A percentile compares a stretch with the other conserved stretches of the same genome.
These are phyloP conservation scores for Leucosticte australis DNA, from an alignment of 2,113 vertebrate species.

Conservation along the genomic window DNA sequence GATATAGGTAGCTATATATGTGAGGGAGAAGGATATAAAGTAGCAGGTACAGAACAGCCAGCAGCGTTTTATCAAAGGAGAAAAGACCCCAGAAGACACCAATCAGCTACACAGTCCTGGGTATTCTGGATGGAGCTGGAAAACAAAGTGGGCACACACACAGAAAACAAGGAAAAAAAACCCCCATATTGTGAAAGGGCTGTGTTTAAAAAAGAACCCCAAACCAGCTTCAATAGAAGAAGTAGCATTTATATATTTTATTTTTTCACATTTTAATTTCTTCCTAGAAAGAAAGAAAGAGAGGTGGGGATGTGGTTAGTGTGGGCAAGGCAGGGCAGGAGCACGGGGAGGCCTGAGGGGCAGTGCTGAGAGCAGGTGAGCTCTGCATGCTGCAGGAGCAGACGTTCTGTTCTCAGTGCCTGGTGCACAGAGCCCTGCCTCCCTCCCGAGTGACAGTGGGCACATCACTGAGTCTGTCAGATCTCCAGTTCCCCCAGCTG, in stretches of 20 bases:
- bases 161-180: not conserved
- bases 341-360: not conserved
- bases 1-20: conserved; percentile 67
- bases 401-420: not conserved
- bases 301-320: not conserved
- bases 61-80: conserved; percentile 69
- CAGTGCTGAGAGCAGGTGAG: not conserved
- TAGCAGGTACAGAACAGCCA: conserved; percentile 58
- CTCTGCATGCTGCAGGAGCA: not conserved
- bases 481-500: not conserved
- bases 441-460: not conserved
- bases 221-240: not conserved
- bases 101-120: conserved; percentile 4
- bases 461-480: conserved; percentile 44
- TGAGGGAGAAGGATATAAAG: conserved; percentile 5
- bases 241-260: not conserved
- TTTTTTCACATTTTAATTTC: not conserved
- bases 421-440: not conserved
- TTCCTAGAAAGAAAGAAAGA: not conserved
- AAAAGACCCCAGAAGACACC: conserved; percentile 38
- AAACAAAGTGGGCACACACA: not conserved
- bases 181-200: not conserved
- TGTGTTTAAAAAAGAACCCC: not conserved
- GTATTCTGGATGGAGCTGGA: conserved; percentile 8
- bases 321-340: not conserved